Base-by-base conservation (phyloP, 2,797 vertebrate species). In the Euphonia xanthogaster region DNA sequence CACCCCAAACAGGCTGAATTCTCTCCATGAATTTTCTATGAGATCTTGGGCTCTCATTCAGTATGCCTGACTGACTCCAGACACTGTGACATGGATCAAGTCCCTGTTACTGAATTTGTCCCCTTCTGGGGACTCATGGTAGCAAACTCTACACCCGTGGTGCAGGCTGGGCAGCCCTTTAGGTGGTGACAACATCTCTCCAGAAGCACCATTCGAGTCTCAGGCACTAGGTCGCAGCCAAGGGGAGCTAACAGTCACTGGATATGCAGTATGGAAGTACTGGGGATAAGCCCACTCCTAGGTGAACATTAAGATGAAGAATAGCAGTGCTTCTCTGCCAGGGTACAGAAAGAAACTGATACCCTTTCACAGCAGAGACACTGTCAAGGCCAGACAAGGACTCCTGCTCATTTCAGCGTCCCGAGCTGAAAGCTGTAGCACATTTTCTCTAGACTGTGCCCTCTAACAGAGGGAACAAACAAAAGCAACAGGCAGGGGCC, bases 131-230 rank as follows among this genome's bases (percentile, higher is more conserved):
- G n/a, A 45, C 25, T 25, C 33, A 30, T 1, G 1, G 33, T 13
- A 51, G 25, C 0, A 0, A 61, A 39, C n/a, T 62, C 28, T 51
- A 4, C 13, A 14, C 3, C 6, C 9, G 6, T 4, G 0, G 6
- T 4, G 0, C 35, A 62, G 57, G 31, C 55, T 39, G 12, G 9
- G 35, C 20, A 42, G 51, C 24, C 19, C 35, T 54, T 57, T 5
- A 30, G 23, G 35, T 39, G 48, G 31, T 54, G 57, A 39, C 2
- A 5, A 1, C 31, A 24, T 13, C 24, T 17, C n/a, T 79, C 35
- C 55, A 18, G 39, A 39, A 72, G 60, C 28, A 27, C 14, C 6
- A 27, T 7, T 23, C 3, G 5, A 39, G 47, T 5, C 23, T 30
- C 67, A 47, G 35, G 8, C 5, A 80, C 12, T 33, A 55, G 24